Evolutionary conservation across 2,888 invertebrate species (phyloP), one percentile per base, ranked within the genome.

Genomic region (Eilema sororculum): DNA sequence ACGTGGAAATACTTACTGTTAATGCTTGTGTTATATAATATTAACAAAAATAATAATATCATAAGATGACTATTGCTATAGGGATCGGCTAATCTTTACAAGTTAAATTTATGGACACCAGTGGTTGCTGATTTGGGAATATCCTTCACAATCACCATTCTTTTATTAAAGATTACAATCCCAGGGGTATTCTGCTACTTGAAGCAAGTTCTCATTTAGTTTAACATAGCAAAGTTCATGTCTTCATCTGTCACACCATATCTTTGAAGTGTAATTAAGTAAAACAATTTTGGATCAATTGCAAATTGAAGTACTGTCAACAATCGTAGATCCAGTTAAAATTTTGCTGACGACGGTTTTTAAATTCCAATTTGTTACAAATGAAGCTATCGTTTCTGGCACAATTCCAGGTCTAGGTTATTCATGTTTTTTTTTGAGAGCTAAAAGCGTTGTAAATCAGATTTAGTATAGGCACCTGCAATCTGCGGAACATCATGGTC

Each of bases 291-390:
- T 12, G 24, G 12, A 13, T 24, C n/a, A 33, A 13, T 30, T 37
- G 22, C 13, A 28, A 61, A 33, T 22, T 61, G 13, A 37, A 33
- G 30, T 61, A 30, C 30, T 33, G n/a, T 60, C n/a, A n/a, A n/a
- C 61, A 12, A 33, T 37, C 62, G 12, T 16, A 9, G 3, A 24
- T 37, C 20, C 24, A 41, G 37, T 22, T 62, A 16, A 37, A 8
- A 61, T 24, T 62, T 41, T 30, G 16, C 24, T 30, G 56, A 56
- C n/a, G 52, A 22, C 28, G 16, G 28, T 24, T 37, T 58, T 37
- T n/a, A 52, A 52, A 52, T n/a, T 52, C 52, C 20, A 52, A 52
- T n/a, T 66, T 66, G 41, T 13, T 66, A 37, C 13, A 59, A 59
- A 25, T n/a, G 24, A 5, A 16, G 13, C 57, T 52, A 37, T 33